Percentiles rank a stretch among this genome's conserved stretches.
Evolutionary conservation across 2,888 invertebrate genomes (phyloP).

Genomic region (Lacanobia wlatinum): DNA sequence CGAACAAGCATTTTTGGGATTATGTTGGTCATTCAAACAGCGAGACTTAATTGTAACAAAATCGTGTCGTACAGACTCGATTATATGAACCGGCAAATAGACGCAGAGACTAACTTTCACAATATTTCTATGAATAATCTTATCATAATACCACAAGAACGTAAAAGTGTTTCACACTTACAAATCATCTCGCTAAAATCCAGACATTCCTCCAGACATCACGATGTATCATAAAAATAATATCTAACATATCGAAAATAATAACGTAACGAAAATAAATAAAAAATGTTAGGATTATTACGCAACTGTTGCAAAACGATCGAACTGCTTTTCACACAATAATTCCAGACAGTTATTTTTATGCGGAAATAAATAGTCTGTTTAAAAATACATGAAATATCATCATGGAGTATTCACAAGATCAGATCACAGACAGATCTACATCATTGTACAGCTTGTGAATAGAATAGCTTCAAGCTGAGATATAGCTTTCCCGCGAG

Average conservation of each 20-base stretch:
- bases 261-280: neutral
- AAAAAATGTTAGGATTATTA: neutral
- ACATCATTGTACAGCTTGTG: neutral
- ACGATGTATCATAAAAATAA: constrained; percentile 28
- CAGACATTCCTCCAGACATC: constrained; percentile 20
- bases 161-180: constrained; percentile 4
- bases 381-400: constrained; percentile 37
- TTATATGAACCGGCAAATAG: too few species aligned
- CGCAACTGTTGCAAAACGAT: constrained; percentile 2
- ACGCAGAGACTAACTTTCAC: too few species aligned
- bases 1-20: too few species aligned
- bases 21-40: too few species aligned
- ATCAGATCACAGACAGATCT: neutral
- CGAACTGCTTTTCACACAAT: constrained; percentile 30
- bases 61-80: too few species aligned
- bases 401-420: neutral
- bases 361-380: constrained; percentile 31
- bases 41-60: neutral
- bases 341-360: constrained; percentile 31
- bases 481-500: too few species aligned
- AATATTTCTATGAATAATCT: neutral
- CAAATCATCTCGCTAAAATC: constrained; percentile 14
- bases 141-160: neutral
- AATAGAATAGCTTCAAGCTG: neutral
- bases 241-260: constrained; percentile 4